These are phyloP conservation scores for Adineta ricciae DNA, from an alignment of 2,888 invertebrate species.

Conservation along the genomic window DNA sequence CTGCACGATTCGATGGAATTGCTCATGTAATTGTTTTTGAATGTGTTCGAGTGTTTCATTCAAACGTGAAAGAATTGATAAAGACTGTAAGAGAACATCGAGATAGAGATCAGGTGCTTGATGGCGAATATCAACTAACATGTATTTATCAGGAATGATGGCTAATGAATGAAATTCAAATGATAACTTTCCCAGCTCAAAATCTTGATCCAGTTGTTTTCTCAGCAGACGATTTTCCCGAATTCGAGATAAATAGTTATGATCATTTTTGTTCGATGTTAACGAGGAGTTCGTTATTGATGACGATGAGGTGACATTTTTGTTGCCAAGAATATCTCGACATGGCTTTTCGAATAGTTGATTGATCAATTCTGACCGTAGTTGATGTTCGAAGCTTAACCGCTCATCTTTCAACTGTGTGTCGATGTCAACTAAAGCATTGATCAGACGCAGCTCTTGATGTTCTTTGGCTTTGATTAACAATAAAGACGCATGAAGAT, in stretches of 20 bases:
- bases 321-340: background rate
- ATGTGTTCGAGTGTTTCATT: background rate
- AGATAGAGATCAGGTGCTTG: constrained; percentile 14
- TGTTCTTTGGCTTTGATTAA: constrained; percentile 14
- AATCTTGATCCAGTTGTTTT: constrained; percentile 21
- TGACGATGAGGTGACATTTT: background rate
- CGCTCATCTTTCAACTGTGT: constrained; percentile 2
- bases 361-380: background rate
- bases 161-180: background rate
- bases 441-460: background rate
- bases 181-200: background rate
- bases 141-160: constrained; percentile 14
- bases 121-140: constrained; percentile 1
- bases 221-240: constrained; percentile 9
- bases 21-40: constrained; percentile 21
- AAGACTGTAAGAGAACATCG: constrained; percentile 1
- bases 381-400: background rate
- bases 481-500: constrained; percentile 1
- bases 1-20: background rate
- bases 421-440: constrained; percentile 14
- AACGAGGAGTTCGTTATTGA: background rate
- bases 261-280: background rate
- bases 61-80: background rate
- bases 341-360: background rate
- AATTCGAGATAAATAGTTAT: background rate